phyloP scores from a whole-genome alignment of 2,797 vertebrate genomes.

The Pangasius sanitwongsei region DNA sequence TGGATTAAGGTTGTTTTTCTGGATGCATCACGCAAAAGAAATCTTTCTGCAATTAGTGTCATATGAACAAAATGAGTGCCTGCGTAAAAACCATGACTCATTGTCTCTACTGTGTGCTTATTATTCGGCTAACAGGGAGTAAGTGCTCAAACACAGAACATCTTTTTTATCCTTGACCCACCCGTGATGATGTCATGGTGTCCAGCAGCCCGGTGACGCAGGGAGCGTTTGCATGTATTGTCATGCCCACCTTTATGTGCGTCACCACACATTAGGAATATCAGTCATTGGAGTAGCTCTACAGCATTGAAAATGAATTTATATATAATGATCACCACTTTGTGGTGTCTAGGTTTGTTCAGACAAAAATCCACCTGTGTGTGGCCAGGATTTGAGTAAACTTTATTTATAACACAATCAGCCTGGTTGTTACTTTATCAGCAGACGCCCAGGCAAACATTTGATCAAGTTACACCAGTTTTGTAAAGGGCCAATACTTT shows the following conservation, averaged over 20 bases:
- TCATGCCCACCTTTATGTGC: background rate
- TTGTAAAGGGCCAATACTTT: background rate
- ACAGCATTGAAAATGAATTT: background rate
- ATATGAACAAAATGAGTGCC: background rate
- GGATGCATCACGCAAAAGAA: background rate
- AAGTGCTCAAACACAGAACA: background rate
- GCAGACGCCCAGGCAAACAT: background rate
- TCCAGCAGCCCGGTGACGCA: conserved; percentile 4
- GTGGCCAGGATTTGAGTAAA: background rate
- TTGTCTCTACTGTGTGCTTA: background rate
- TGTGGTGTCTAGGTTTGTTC: background rate
- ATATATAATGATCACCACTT: background rate
- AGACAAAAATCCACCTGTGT: background rate
- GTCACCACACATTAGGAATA: conserved; percentile 9
- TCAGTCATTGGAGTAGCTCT: background rate
- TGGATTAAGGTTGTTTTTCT: too few relatives aligned
- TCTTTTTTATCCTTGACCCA: background rate
- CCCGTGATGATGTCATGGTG: conserved; percentile 4
- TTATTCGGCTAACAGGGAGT: background rate
- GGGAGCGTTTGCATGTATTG: conserved; percentile 6
- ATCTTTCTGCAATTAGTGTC: background rate
- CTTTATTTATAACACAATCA: conserved; percentile 6
- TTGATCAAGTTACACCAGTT: background rate
- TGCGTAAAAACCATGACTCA: background rate
- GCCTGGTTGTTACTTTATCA: background rate